Evolutionary conservation across 2,113 vertebrate genomes (phyloP).

Genomic region (Andinoacara biseriatus): DNA sequence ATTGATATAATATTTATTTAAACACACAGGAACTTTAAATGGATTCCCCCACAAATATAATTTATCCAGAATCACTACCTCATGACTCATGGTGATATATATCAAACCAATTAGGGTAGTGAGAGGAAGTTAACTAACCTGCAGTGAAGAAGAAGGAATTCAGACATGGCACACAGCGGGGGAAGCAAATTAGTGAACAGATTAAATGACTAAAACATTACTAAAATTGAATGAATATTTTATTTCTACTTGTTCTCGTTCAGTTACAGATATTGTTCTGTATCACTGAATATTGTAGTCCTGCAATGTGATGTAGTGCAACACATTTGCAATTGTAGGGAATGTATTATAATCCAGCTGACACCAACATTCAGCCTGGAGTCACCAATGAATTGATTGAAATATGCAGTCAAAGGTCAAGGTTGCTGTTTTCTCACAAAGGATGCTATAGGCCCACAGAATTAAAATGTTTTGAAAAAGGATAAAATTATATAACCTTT

Average conservation of each 20-base stretch:
- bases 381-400: neutral
- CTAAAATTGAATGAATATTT: neutral
- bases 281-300: neutral
- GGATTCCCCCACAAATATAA: neutral
- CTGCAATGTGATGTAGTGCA: neutral
- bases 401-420: neutral
- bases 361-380: neutral
- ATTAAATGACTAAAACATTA: neutral
- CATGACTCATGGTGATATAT: neutral
- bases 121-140: neutral
- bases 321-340: neutral
- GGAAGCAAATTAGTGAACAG: neutral
- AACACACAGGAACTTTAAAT: neutral
- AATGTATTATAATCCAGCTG: neutral
- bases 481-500: neutral
- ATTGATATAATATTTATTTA: slow-evolving; percentile 1
- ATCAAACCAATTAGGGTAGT: neutral
- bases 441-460: neutral
- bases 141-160: neutral
- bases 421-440: neutral
- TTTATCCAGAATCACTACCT: neutral
- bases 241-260: neutral
- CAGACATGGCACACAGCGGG: neutral
- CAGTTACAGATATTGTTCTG: neutral
- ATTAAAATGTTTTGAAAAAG: neutral